phyloP scores from a whole-genome alignment of 2,113 vertebrate species.

The Pseudois nayaur region DNA sequence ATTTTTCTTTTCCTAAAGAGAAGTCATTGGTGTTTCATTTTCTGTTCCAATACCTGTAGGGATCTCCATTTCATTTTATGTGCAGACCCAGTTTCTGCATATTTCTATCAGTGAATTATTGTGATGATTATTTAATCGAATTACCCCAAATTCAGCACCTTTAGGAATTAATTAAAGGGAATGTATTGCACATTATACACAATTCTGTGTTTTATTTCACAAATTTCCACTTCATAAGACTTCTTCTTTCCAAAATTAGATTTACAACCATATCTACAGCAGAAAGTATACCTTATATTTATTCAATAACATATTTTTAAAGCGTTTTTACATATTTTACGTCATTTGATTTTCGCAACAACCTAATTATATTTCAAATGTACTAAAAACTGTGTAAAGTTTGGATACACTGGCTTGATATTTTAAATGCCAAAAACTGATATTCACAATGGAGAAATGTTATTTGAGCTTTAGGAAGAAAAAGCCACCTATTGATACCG shows the following conservation, averaged over 20 bases:
- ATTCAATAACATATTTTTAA: constrained; percentile 35
- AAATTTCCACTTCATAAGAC: constrained; percentile 6
- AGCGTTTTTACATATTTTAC: constrained; percentile 8
- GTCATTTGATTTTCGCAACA: background rate
- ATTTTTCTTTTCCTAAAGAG: background rate
- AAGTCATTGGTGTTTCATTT: background rate
- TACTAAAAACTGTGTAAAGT: background rate
- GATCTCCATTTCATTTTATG: background rate
- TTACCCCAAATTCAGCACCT: constrained; percentile 7
- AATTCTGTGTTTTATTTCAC: constrained; percentile 26
- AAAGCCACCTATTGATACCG: background rate
- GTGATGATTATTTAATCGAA: constrained; percentile 44
- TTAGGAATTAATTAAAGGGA: constrained; percentile 39
- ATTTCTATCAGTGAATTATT: constrained; percentile 31
- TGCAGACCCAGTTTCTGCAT: background rate
- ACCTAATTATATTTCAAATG: constrained; percentile 35
- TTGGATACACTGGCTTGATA: background rate
- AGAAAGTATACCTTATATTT: constrained; percentile 9
- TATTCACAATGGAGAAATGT: constrained; percentile 10
- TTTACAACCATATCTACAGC: constrained; percentile 1
- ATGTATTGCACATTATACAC: background rate
- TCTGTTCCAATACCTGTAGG: background rate
- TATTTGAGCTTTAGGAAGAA: background rate
- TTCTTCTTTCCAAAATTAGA: background rate
- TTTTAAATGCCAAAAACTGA: constrained; percentile 29